Conservation (phyloP, 2,113 vertebrate genomes). For the Tonatia bakeri region DNA sequence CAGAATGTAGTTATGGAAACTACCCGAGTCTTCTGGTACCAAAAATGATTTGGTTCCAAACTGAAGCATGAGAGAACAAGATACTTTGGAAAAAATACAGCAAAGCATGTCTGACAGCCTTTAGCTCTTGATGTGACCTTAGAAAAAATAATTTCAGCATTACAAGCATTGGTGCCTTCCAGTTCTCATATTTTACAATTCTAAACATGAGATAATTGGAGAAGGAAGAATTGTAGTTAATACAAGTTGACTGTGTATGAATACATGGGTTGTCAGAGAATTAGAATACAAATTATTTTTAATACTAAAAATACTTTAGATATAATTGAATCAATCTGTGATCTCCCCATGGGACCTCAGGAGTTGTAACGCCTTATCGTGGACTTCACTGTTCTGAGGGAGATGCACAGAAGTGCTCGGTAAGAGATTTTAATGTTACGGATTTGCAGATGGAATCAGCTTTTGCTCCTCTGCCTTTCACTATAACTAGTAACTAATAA, state of each 20-base stretch:
- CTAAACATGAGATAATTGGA: neutral
- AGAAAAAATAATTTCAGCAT: constrained; percentile 1
- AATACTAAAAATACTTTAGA: neutral
- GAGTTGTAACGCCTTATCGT: neutral
- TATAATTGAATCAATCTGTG: neutral
- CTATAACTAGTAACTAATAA: neutral
- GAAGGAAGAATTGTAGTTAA: neutral
- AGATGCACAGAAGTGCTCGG: neutral
- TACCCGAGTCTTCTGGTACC: neutral
- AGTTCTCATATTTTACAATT: constrained; percentile 21
- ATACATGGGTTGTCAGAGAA: neutral
- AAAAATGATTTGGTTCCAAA: neutral
- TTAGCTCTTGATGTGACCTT: neutral
- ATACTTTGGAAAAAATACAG: neutral
- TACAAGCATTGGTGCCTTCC: neutral
- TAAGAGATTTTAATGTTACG: constrained; percentile 2
- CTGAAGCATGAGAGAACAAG: neutral
- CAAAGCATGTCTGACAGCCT: neutral
- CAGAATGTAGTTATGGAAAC: neutral
- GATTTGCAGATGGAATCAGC: neutral
- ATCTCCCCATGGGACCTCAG: neutral
- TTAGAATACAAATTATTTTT: constrained; percentile 4
- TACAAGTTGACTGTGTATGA: neutral
- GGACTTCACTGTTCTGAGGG: neutral
- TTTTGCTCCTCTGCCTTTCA: neutral